phyloP scores from a whole-genome alignment of 1,140 invertebrate genomes.

The Plutomurus gul region DNA sequence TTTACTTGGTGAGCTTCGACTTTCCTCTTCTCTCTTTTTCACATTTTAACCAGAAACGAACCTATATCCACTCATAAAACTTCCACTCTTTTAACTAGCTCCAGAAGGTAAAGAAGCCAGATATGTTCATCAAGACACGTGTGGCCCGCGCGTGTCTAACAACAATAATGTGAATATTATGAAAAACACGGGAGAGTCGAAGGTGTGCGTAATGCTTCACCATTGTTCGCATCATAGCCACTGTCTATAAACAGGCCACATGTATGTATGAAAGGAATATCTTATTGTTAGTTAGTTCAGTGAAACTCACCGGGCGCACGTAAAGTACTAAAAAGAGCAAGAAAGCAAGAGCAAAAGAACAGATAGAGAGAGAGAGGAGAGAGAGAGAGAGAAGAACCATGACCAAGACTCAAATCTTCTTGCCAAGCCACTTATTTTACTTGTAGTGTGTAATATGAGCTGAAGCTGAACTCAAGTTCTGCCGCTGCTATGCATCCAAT shows the following conservation, averaged over 20 bases:
- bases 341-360: not conserved
- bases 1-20: too few relatives aligned
- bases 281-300: not conserved
- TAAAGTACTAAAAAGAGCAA: not conserved
- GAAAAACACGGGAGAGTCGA: not conserved
- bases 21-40: too few relatives aligned
- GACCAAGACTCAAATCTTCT: not conserved
- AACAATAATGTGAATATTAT: conserved; percentile 28
- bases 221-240: not conserved
- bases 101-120: not conserved
- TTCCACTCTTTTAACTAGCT: too few relatives aligned
- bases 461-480: not conserved
- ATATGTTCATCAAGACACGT: conserved; percentile 7
- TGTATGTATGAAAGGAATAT: conserved; percentile 23
- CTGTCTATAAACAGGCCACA: conserved; percentile 6
- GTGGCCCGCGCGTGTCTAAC: conserved; percentile 2
- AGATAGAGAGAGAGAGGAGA: not conserved
- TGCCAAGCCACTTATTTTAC: not conserved
- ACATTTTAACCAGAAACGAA: too few relatives aligned
- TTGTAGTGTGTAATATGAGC: not conserved
- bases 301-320: not conserved
- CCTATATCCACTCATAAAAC: too few relatives aligned
- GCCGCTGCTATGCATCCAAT: too few relatives aligned
- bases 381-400: not conserved
- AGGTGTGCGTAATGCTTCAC: conserved; percentile 15